Evolutionary conservation across 2,888 invertebrate species (phyloP), one percentile per base, ranked within the genome.

Genomic region (Drosophila limbata): DNA sequence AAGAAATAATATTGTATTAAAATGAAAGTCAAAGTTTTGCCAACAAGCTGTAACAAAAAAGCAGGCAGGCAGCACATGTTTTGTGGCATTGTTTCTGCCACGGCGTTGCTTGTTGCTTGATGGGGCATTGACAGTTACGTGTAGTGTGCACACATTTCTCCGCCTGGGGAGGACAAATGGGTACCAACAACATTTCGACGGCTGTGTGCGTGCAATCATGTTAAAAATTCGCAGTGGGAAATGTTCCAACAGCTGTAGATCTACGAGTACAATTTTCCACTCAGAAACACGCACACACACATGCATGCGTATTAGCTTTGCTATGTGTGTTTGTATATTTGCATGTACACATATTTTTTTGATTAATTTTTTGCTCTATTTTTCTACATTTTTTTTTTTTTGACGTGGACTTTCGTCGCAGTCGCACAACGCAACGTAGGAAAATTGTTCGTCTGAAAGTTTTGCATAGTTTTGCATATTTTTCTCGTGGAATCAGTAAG

Each of bases 381-480:
- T 65, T 21, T 25, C 2, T 3, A 1, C 1, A 8, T 13, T 44
- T 13, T 33, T 55, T 44, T 11, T 25, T 25, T 25, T 25, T 25
- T 25, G 47, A 40, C 47, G 19, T 47, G 42, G 56, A 39, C 39
- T 42, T 61, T 44, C 44, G 47, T 63, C 59, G 51, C 65, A 55
- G 47, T 63, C 62, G 50, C 63, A 55, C 37, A 42, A 51, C 68
- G 69, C 59, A 62, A 64, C 56, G 64, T 64, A 35, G 45, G 53
- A 70, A 71, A 74, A 61, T 73, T 73, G 78, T 69, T 76, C 70
- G 69, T 39, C 60, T 68, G 81, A 73, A 85, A 86, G 83, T 87
- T 86, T 76, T 77, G 83, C 85, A 87, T 87, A 85, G 85, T 85
- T 85, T 87, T 87, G 77, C 85, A 86, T 85, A 78, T 85, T 68